Base-by-base conservation (phyloP, 2,888 invertebrate genomes). In the Marronus borbonicus region DNA sequence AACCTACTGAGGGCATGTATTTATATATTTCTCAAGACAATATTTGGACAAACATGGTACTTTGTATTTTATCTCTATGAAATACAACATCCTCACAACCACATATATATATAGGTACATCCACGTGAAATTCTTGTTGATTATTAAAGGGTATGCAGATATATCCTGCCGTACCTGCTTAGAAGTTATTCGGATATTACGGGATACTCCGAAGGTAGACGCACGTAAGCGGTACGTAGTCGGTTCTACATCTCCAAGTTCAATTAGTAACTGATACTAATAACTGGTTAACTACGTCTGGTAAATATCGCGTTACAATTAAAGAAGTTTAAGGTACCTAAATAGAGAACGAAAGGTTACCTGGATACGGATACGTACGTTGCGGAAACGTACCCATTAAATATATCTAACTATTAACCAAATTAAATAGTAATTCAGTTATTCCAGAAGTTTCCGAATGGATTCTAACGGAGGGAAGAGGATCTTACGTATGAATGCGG, bases 221-320 rank as follows among this genome's bases (percentile, higher is more conserved):
- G 24, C 24, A 60, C 20, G 10, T 58, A 52, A 52, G 7, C 8
- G 3, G 24, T 60, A 24, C 12, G 12, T 60, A 14, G 20, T 17
- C 14, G 49, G 24, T 62, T 62, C 75, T 78, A 76, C 76, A 78
- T 79, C 72, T 80, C 79, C 77, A 78, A 17, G 65, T 80, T 80
- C 81, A 81, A 81, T 81, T 81, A 81, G 81, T 81, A 81, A 81
- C 80, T 76, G 81, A 81, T 81, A 80, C 81, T 81, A 80, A 81
- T 79, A 78, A 81, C 80, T 78, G 80, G 80, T 80, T 81, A 81
- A 81, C 81, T 80, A 81, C 80, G 80, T 79, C 81, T 80, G 80
- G 58, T 66, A 50, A 69, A 78, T 80, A 81, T 81, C 81, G 69
- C 44, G 78, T 81, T 80, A 81, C 81, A 81, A 80, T 81, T 81